Percentiles rank a stretch among this genome's conserved stretches.
phyloP scores from a whole-genome alignment of 1,140 invertebrate genomes.

The Euschistus heros region DNA sequence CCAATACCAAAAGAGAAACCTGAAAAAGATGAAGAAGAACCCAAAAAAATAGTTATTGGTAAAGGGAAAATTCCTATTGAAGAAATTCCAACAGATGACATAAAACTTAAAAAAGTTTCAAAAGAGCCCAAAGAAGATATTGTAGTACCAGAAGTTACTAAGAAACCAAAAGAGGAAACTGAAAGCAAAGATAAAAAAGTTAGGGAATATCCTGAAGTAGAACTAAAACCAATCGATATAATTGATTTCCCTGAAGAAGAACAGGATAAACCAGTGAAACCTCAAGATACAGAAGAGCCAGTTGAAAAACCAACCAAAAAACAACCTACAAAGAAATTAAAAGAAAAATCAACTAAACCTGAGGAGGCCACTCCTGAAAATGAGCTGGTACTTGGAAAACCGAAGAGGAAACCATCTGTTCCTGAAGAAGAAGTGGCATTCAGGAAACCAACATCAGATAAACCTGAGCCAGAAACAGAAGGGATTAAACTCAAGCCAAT shows the following conservation, averaged over 20 bases:
- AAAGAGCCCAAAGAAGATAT: conserved; percentile 30
- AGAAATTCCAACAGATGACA: conserved; percentile 24
- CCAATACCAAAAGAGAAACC: conserved; percentile 34
- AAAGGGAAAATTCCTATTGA: conserved; percentile 28
- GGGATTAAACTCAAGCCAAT: conserved; percentile 30
- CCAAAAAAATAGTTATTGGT: conserved; percentile 21
- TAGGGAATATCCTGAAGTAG: conserved; percentile 29
- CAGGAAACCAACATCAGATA: conserved; percentile 37
- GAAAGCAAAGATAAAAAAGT: conserved; percentile 30
- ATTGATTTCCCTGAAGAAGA: conserved; percentile 29
- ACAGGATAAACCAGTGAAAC: conserved; percentile 25
- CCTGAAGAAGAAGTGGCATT: conserved; percentile 36
- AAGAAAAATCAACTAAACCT: conserved; percentile 26
- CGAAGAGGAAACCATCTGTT: conserved; percentile 33
- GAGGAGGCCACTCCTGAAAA: conserved; percentile 32
- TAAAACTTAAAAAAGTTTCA: conserved; percentile 26
- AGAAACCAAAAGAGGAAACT: conserved; percentile 29
- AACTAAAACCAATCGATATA: conserved; percentile 28
- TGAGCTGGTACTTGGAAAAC: conserved; percentile 35
- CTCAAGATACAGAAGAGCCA: conserved; percentile 11
- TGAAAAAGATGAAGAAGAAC: conserved; percentile 23
- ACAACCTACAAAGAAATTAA: conserved; percentile 31
- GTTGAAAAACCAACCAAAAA: conserved; percentile 26
- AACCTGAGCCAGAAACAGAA: conserved; percentile 32
- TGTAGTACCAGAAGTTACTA: conserved; percentile 32